Evolutionary conservation across 2,797 vertebrate species (phyloP).

Genomic region (Labeo calbasu): DNA sequence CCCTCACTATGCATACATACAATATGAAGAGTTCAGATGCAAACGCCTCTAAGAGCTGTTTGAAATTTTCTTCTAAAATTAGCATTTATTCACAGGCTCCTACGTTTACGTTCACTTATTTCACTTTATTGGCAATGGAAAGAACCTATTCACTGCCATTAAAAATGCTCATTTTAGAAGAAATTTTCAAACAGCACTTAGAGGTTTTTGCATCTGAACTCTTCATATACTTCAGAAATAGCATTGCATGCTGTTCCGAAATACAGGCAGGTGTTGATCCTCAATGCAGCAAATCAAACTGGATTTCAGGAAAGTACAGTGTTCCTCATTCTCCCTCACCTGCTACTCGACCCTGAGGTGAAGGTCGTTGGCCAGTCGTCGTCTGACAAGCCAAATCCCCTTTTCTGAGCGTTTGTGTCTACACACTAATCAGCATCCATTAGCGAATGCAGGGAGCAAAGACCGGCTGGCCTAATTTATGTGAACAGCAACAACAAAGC

Average conservation of each 20-base stretch:
- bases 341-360: slow-evolving; percentile 70
- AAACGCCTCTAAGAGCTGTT: no score
- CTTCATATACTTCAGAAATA: not conserved
- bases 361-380: slow-evolving; percentile 68
- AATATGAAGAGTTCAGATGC: no score
- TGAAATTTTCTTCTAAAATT: no score
- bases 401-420: slow-evolving; percentile 74
- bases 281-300: not conserved
- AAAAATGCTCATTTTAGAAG: no score
- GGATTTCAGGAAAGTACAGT: not conserved
- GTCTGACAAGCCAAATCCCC: slow-evolving; percentile 77
- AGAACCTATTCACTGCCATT: no score
- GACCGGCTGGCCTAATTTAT: slow-evolving; percentile 77
- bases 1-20: not conserved
- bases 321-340: slow-evolving; percentile 13
- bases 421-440: slow-evolving; percentile 76
- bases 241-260: not conserved
- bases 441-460: slow-evolving; percentile 74
- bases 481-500: slow-evolving; percentile 72
- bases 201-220: no score
- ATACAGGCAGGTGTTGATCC: not conserved
- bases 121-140: no score
- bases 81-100: no score
- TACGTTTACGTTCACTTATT: no score
- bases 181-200: no score